Evolutionary conservation across 2,888 invertebrate species (phyloP), one percentile per base, ranked within the genome.

Genomic region (Hydraecia micacea): DNA sequence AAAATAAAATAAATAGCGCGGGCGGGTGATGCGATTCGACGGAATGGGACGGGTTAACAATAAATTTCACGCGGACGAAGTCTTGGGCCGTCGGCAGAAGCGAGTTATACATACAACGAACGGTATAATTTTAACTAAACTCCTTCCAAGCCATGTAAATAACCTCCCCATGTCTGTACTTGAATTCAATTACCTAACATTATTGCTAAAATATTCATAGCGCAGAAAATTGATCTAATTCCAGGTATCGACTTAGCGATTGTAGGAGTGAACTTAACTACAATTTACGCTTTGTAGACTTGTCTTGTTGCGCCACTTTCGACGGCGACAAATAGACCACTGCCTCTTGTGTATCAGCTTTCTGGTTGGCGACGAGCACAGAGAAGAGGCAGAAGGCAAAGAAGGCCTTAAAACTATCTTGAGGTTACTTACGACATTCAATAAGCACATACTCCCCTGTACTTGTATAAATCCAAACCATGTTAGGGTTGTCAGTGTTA

Each of bases 231-330:
- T 25, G 9, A 46, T 71, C 39, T 77, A 49, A 68, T 85, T 60
- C 49, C 36, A 65, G 63, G 25, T 58, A 71, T 58, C 7, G 3
- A 21, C 28, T 3, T 73, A 63, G 52, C 39, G 72, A 52, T 81
- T 76, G 69, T 80, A 55, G 49, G 15, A 68, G 25, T 68, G 28
- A 62, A 68, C 71, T 84, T 72, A 68, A 80, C 18, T 67, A 73
- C 28, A 67, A 67, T 81, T 83, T 69, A 70, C 42, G n/a, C 73
- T 76, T 5, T 66, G 75, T 66, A 68, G 72, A 75, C 76, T 75
- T 39, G 72, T 49, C 76, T 76, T n/a, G 77, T 70, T 81, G 87
- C 73, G 62, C 88, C 77, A 90, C 90, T 90, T 90, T 90, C 89
- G 79, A 75, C 69, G 69, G 77, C 65, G 77, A 80, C 73, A 80